Evolutionary conservation across 1,140 invertebrate genomes (phyloP).

Genomic region (Antheraea mylitta): DNA sequence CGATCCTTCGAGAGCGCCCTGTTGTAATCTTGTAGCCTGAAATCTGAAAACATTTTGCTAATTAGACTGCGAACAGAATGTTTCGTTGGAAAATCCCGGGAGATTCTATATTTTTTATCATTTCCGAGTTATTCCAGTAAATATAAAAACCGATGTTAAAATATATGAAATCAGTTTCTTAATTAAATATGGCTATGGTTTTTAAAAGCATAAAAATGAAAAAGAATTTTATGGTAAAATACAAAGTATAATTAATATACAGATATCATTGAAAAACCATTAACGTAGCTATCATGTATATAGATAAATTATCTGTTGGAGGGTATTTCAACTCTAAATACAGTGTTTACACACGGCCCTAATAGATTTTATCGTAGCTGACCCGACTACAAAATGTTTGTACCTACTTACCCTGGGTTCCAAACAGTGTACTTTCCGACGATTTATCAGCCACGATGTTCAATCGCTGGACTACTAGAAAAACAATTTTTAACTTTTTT

Average conservation of each 20-base stretch:
- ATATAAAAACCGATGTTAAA: not conserved
- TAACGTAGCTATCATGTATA: constrained; percentile 8
- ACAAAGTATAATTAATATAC: not conserved
- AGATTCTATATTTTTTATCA: constrained; percentile 4
- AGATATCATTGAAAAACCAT: constrained; percentile 5
- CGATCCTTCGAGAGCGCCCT: constrained; percentile 41
- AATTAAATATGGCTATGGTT: no score
- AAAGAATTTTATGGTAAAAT: not conserved
- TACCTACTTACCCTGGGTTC: constrained; percentile 56
- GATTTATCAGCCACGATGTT: constrained; percentile 63
- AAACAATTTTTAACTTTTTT: constrained; percentile 12
- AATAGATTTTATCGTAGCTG: constrained; percentile 6
- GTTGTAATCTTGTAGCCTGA: constrained; percentile 74
- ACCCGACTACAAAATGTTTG: not conserved
- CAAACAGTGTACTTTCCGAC: constrained; percentile 67
- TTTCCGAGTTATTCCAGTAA: not conserved
- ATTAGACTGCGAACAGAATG: constrained; percentile 38
- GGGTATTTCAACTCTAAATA: constrained; percentile 8
- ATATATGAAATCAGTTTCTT: not conserved
- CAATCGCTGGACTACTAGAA: constrained; percentile 61
- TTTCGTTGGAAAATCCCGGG: constrained; percentile 8
- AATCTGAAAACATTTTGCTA: constrained; percentile 66
- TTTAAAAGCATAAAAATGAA: no score
- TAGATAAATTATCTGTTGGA: constrained; percentile 15
- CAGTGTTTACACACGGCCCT: not conserved